phyloP scores from a whole-genome alignment of 2,797 vertebrate species.

The Synanceia verrucosa region DNA sequence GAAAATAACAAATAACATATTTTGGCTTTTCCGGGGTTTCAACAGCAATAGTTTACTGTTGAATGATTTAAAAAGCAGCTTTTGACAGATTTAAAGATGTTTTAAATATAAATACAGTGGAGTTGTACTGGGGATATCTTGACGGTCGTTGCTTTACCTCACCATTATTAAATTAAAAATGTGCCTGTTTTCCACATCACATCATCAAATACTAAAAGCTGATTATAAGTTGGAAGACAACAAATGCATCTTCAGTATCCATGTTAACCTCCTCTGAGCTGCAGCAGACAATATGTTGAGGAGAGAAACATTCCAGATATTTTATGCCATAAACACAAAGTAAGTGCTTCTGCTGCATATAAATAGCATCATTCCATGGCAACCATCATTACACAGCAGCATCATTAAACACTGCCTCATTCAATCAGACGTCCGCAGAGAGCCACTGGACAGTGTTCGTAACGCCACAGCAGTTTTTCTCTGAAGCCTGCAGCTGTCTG shows the following conservation, averaged over 20 bases:
- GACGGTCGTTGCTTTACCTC: not conserved
- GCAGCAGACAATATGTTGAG: slow-evolving; percentile 15
- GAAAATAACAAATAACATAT: no score
- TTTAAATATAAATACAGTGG: not conserved
- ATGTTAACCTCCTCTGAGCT: not conserved
- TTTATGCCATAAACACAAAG: slow-evolving; percentile 52
- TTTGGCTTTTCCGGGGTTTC: not conserved
- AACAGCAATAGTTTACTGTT: no score
- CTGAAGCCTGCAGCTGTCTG: slow-evolving; percentile 41
- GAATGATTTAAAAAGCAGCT: no score
- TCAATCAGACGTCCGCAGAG: slow-evolving; percentile 61
- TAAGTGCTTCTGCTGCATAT: slow-evolving; percentile 63
- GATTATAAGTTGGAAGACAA: not conserved
- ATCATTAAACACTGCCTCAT: slow-evolving; percentile 68
- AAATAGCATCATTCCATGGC: slow-evolving; percentile 73
- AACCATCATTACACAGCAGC: slow-evolving; percentile 64
- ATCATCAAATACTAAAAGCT: not conserved
- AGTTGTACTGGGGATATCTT: not conserved
- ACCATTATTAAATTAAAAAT: not conserved
- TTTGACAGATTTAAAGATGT: not conserved
- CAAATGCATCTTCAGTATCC: not conserved
- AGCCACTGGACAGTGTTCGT: slow-evolving; percentile 44
- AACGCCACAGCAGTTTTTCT: slow-evolving; percentile 36
- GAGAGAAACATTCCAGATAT: slow-evolving; percentile 34
- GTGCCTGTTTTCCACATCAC: not conserved